Evolutionary conservation across 2,113 vertebrate species (phyloP).

Genomic region (Atherinomorus stipes): DNA sequence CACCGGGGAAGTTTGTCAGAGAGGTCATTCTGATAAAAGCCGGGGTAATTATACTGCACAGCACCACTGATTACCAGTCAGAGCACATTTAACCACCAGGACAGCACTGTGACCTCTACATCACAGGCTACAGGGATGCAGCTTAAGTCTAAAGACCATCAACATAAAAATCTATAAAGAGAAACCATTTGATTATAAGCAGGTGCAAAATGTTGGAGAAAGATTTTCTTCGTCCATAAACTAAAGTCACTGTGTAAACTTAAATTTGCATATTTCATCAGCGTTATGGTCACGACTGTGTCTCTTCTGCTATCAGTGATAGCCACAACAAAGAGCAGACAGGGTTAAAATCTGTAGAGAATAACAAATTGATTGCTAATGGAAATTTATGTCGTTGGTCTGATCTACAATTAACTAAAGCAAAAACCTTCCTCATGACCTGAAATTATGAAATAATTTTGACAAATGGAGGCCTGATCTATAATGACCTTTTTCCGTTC

Average conservation of each 20-base stretch:
- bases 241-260: background rate
- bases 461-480: slow-evolving; percentile 79
- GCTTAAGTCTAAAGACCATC: slow-evolving; percentile 13
- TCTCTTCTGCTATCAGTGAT: slow-evolving; percentile 17
- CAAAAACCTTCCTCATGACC: slow-evolving; percentile 78
- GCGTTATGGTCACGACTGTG: background rate
- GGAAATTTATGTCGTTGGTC: slow-evolving; percentile 79
- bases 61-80: slow-evolving; percentile 66
- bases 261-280: background rate
- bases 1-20: slow-evolving; percentile 71
- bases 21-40: slow-evolving; percentile 73
- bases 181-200: background rate
- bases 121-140: slow-evolving; percentile 32
- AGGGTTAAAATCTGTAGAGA: slow-evolving; percentile 59
- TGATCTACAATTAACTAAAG: slow-evolving; percentile 80
- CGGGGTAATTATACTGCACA: slow-evolving; percentile 71
- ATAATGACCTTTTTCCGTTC: slow-evolving; percentile 81
- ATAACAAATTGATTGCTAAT: slow-evolving; percentile 78
- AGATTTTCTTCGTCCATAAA: background rate
- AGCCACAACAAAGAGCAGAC: slow-evolving; percentile 44
- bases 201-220: background rate
- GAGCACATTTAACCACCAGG: slow-evolving; percentile 68
- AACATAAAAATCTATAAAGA: slow-evolving; percentile 5
- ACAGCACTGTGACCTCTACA: slow-evolving; percentile 55
- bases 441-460: slow-evolving; percentile 84